Base-by-base conservation (phyloP, 2,113 vertebrate genomes). In the Misgurnus mizolepis region DNA sequence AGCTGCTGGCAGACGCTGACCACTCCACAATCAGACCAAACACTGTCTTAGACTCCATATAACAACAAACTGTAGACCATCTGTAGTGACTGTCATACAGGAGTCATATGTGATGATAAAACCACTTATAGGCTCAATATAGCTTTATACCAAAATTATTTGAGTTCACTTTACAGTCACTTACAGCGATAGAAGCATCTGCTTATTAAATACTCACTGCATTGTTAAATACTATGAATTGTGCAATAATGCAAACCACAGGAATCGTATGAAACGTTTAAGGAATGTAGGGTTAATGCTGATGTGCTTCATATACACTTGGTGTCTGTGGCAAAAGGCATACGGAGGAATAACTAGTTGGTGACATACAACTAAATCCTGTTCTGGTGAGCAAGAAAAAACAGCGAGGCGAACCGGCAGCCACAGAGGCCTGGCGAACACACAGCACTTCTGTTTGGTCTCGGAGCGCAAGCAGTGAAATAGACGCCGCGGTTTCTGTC, bases 401-500 rank as follows among this genome's bases (percentile, higher is more conserved):
- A 74, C 56, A 71, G 49, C 50, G 18, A 72, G 71, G 50, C 67
- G 69, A 53, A 60, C 70, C 55, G 65, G 53, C 60, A 71, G 60
- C 70, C 68, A 34, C 79, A 80, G 58, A 72, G 50, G 53, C 67
- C 27, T 78, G 78, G 73, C 62, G 18, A 55, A 56, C 56, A 70
- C 70, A 85, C 68, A 73, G 58, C 56, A 76, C 74, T 68, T 78
- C 65, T 77, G 78, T 81, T 82, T 82, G 58, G 49, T 64, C 53
- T 70, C 55, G 15, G 69, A 15, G 61, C 68, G 76, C 65, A 56
- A 43, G 22, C 53, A 66, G 34, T 64, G 67, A 67, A 65, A 4
- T 55, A 84, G 82, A 81, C 72, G 22, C 67, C 68, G 82, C 66
- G 82, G 85, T 82, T 82, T 79, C 61, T 76, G 76, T 71, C 40